Evolutionary conservation across 2,888 invertebrate species (phyloP), one percentile per base, ranked within the genome.

Genomic region (Netelia virgata): DNA sequence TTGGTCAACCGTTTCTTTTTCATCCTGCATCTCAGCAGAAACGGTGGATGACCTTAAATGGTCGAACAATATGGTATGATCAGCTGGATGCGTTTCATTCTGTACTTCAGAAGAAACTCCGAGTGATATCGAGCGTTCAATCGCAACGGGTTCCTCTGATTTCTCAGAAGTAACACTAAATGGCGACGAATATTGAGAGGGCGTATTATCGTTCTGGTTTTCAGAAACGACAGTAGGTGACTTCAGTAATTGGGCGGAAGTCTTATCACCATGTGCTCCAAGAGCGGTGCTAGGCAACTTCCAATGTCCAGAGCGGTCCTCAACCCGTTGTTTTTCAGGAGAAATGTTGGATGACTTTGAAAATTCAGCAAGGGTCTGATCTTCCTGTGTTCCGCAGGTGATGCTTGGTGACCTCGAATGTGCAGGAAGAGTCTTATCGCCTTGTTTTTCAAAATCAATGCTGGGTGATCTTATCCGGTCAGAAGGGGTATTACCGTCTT

Each of bases 11-110:
- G 66, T 59, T 66, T 64, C 74, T 64, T 75, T 81, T 36, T 81
- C 86, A 14, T 80, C 74, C 9, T 16, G 76, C 73, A 14, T 57
- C 9, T 85, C 85, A n/a, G 74, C 68, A 10, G 82, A 28, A 41
- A 87, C 88, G 50, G 77, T 53, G 0, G 84, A 78, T 3, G 84
- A 86, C 76, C 84, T 87, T 1, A 86, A 83, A 20, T 66, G 47
- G 1, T n/a, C 23, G n/a, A 28, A 80, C 76, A 55, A 41, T 14
- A n/a, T 9, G 63, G 6, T 3, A 1, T 66, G 43, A 9, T 74
- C 82, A 0, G 5, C 16, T 10, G 47, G 8, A 3, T 28, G 53
- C 74, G 10, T 73, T n/a, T 43, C 72, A 16, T 68, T 72, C 23
- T 20, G 23, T 2, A 61, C 18, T n/a, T 73, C 79, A 23, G 63